Conservation (phyloP, 2,797 vertebrate species). For the Capromys pilorides region DNA sequence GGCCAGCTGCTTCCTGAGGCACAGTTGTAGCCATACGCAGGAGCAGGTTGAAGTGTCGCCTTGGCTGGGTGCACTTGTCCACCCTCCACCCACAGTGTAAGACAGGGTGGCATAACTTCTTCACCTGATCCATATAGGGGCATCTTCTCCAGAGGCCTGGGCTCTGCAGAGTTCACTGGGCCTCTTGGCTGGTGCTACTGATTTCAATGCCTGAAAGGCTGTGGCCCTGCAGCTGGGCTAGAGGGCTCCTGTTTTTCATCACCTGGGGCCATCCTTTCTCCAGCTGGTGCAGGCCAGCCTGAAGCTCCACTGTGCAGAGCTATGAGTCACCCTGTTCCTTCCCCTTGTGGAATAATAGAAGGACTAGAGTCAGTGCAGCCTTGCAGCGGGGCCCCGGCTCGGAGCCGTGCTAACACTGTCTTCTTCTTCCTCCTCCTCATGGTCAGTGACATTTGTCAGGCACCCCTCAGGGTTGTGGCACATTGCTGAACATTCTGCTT, state of each 20-base stretch:
- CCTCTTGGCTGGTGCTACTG: background rate
- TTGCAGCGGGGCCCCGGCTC: conserved; percentile 50
- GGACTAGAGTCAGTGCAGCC: conserved; percentile 61
- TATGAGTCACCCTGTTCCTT: conserved; percentile 66
- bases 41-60: background rate
- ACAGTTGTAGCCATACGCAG: background rate
- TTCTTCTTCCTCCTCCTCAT: background rate
- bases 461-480: background rate
- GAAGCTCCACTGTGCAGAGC: background rate
- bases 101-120: background rate
- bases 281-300: conserved; percentile 54
- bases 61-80: background rate
- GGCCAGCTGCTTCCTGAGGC: background rate
- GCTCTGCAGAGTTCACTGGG: background rate
- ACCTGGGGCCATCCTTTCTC: conserved; percentile 12
- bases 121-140: background rate
- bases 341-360: conserved; percentile 53
- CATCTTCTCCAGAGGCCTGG: background rate
- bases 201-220: background rate
- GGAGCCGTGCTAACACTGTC: background rate
- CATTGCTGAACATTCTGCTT: background rate
- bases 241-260: conserved; percentile 52
- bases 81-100: background rate
- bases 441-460: background rate
- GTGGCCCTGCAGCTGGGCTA: background rate